Evolutionary conservation across 2,888 invertebrate genomes (phyloP).

Genomic region (Troilus luridus): DNA sequence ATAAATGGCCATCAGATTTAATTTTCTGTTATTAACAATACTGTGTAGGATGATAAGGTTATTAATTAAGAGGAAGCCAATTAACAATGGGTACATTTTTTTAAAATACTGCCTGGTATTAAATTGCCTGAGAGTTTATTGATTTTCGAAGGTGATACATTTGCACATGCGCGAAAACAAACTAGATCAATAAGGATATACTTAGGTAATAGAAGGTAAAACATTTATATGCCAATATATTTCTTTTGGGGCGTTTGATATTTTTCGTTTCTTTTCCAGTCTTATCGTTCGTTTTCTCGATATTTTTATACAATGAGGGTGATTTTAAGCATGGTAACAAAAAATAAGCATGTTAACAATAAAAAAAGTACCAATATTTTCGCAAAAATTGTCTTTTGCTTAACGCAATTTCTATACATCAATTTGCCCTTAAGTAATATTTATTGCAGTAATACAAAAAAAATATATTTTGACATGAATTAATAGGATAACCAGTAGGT

Average conservation of each 20-base stretch:
- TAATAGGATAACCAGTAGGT: not conserved
- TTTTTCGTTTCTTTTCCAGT: not conserved
- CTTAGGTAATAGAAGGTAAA: slow-evolving; percentile 38
- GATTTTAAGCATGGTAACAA: not conserved
- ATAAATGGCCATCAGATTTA: not conserved
- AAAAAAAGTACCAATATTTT: not conserved
- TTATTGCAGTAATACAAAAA: not conserved
- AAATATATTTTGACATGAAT: not conserved
- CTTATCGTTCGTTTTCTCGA: not conserved
- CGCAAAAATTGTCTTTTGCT: not conserved
- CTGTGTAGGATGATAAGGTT: not conserved
- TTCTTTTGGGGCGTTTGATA: not conserved
- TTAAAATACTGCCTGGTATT: slow-evolving; percentile 3
- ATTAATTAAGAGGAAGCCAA: not conserved
- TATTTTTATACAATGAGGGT: not conserved
- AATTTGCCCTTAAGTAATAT: not conserved
- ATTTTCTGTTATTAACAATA: not conserved
- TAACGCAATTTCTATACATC: not conserved
- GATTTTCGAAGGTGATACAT: slow-evolving; percentile 34
- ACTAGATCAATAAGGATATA: slow-evolving; percentile 34
- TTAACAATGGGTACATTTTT: not conserved
- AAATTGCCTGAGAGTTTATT: slow-evolving; percentile 36
- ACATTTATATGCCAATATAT: not conserved
- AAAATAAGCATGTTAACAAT: not conserved
- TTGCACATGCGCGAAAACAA: slow-evolving; percentile 49